Base-by-base conservation (phyloP, 2,888 invertebrate genomes). In the Phyllotreta cruciferae region DNA sequence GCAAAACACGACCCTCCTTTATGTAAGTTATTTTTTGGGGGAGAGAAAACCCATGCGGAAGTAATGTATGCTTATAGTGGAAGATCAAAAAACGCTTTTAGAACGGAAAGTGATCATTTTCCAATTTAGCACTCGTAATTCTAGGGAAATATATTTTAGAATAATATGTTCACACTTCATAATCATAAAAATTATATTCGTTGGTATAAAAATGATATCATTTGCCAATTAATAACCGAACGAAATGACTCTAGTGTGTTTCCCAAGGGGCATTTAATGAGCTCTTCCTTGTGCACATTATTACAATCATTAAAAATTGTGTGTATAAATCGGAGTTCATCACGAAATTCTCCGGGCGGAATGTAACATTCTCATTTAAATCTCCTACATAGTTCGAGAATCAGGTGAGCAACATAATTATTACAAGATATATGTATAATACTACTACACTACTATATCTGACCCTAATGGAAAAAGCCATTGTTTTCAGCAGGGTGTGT, bases 1-100 rank as follows among this genome's bases (percentile, higher is more conserved):
- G 69, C 69, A 68, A 71, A 71, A 71, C 56, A 63, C 63, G 64
- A 56, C 38, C 55, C 56, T 55, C 8, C 52, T 8, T 50, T 49
- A 55, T 57, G 49, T 58, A 58, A 55, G 58, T 34, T 49, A 58
- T 65, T 65, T 60, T 64, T 65, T 52, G 24, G 55, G 65, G 52
- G 55, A 61, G 62, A 49, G 55, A 56, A 58, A 54, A 58, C 14
- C 55, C 64, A 56, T 55, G 44, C 62, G 62, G 61, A 45, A 44
- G 41, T 65, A 45, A 62, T 58, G 54, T 56, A 44, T 55, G 50
- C 49, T 10, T 52, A 50, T 50, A 6, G 24, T 24, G 24, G 24
- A 24, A 24, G 24, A 24, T 24, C 24, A 24, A 24, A 24, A 24
- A 24, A 24, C 24, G 24, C 24, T 24, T 24, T 24, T 4, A 24